phyloP scores from a whole-genome alignment of 1,140 invertebrate genomes.

The Tribolium madens region DNA sequence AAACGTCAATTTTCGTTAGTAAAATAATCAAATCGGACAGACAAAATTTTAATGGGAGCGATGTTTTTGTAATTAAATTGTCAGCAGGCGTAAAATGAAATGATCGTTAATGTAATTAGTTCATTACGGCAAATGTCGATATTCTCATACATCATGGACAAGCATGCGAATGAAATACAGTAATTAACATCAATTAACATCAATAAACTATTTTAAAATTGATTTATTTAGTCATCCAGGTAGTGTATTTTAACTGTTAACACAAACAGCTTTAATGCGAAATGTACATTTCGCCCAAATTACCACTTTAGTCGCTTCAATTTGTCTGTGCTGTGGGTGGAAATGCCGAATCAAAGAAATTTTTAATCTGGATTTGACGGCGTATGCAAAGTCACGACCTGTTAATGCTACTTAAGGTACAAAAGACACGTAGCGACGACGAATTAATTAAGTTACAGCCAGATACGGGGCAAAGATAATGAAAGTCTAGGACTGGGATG shows the following conservation, averaged over 20 bases:
- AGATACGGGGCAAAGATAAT: constrained; percentile 57
- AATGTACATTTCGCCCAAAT: background rate
- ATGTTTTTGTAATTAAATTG: constrained; percentile 39
- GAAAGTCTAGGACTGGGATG: constrained; percentile 49
- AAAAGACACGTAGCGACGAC: constrained; percentile 58
- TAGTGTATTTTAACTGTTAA: background rate
- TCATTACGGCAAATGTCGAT: constrained; percentile 15
- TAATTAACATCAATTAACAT: constrained; percentile 29
- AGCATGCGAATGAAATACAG: constrained; percentile 21
- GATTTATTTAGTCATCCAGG: background rate
- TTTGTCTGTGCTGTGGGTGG: too few relatives aligned
- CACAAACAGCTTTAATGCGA: background rate
- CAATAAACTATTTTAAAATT: constrained; percentile 30
- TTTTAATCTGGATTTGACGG: constrained; percentile 27
- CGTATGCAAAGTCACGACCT: constrained; percentile 59
- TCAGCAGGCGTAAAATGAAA: constrained; percentile 33
- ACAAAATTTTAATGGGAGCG: constrained; percentile 10
- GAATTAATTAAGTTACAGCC: constrained; percentile 60
- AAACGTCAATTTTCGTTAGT: constrained; percentile 6
- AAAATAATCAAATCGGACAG: constrained; percentile 21
- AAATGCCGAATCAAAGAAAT: background rate
- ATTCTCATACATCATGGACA: constrained; percentile 23
- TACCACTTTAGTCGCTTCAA: too few relatives aligned
- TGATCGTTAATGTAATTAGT: constrained; percentile 38
- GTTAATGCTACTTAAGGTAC: constrained; percentile 60